Evolutionary conservation across 2,113 vertebrate genomes (phyloP), one percentile per base, ranked within the genome.

Genomic region (Phylloscopus trochilus): DNA sequence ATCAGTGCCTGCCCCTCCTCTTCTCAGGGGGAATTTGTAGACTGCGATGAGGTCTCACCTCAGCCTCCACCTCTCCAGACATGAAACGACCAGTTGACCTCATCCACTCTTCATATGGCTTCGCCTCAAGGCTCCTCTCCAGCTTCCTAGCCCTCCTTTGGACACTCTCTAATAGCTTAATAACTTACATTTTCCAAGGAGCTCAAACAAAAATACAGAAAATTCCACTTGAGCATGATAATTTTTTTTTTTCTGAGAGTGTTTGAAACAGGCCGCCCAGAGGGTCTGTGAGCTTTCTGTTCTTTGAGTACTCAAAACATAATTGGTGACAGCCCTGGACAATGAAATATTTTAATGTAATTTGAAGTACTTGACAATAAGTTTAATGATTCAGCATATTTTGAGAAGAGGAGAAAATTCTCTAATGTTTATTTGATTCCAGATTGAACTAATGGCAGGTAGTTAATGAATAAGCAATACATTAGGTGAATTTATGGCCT

Each of bases 31-130:
- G 31, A 51, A 35, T 28, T 20, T 52, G 8, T 24, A 35, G 8
- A 35, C 10, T 24, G 13, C 24, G 20, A 10, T 30, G 66, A 52
- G 19, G 4, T 35, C 37, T 51, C 5, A 0, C 15, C 35, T 51
- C 46, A 60, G 12, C 4, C 19, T 60, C 20, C 15, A 30, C 9
- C 7, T 41, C 23, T 70, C 6, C 31, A 52, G 2, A 28, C 15
- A n/a, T 19, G 12, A 30, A 51, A 7, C 41, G 43, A 28, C 3
- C 19, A 30, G n/a, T 9, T 30, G 55, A 13, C 35, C 7, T 49
- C 52, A 59, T 3, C 15, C 0, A 0, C 24, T 41, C 4, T 35
- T 51, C 55, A 30, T 24, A 43, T 0, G 2, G 6, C 35, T 70
- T 51, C 15, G 18, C 30, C 35, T 59, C 64, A 59, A 59, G 15